phyloP scores from a whole-genome alignment of 2,888 invertebrate species.

The Parascotia fuliginaria region DNA sequence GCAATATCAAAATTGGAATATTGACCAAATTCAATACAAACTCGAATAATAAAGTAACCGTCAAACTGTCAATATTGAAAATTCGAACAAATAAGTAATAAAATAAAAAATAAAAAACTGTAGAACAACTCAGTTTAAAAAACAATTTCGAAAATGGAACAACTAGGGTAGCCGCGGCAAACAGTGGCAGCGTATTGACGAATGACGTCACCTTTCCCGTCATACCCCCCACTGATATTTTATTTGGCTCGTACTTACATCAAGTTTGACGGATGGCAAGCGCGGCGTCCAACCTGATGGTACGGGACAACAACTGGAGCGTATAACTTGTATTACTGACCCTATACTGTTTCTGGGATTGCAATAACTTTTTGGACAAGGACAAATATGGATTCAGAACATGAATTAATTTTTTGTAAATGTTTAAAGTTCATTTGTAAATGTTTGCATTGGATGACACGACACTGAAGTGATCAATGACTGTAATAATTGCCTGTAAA shows the following conservation, averaged over 20 bases:
- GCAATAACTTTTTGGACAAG: no score
- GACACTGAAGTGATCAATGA: no score
- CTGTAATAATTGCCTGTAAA: no score
- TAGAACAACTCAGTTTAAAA: slow-evolving; percentile 31
- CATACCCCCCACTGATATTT: slow-evolving; percentile 52
- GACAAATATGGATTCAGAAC: no score
- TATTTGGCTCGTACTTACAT: slow-evolving; percentile 56
- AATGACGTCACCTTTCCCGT: slow-evolving; percentile 56
- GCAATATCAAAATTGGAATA: neutral
- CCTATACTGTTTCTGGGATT: slow-evolving; percentile 8
- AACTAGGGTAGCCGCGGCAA: slow-evolving; percentile 40
- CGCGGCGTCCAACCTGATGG: slow-evolving; percentile 37
- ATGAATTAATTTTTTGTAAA: no score
- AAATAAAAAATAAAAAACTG: slow-evolving; percentile 10
- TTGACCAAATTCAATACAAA: neutral
- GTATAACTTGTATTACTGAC: slow-evolving; percentile 28
- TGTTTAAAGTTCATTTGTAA: no score
- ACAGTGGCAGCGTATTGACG: slow-evolving; percentile 60
- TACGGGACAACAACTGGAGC: slow-evolving; percentile 42
- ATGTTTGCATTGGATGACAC: no score
- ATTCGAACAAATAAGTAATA: neutral
- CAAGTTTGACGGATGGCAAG: slow-evolving; percentile 59
- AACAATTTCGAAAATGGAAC: slow-evolving; percentile 57
- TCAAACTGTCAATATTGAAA: neutral
- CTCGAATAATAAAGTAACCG: neutral